Percentiles rank a stretch among this genome's conserved stretches.
These are phyloP conservation scores for Iselma pallidipennis DNA, from an alignment of 2,888 invertebrate species.

Conservation along the genomic window DNA sequence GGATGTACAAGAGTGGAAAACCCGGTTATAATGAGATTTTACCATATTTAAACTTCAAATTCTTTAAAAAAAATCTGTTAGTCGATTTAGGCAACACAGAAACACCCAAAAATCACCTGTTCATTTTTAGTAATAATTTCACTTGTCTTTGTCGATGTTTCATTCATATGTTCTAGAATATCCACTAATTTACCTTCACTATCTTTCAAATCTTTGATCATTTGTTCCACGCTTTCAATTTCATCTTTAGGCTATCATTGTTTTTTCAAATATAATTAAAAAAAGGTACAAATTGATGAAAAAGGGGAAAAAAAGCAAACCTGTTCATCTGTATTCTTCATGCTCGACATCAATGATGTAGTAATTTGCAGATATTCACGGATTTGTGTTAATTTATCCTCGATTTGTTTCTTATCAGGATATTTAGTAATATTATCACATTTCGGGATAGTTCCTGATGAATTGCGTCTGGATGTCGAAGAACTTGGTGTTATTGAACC, in stretches of 20 bases:
- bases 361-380: slow-evolving; percentile 74
- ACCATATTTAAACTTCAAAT: neutral
- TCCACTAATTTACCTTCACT: slow-evolving; percentile 69
- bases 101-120: slow-evolving; percentile 24
- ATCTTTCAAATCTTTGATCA: slow-evolving; percentile 70
- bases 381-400: slow-evolving; percentile 71
- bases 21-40: neutral
- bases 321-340: slow-evolving; percentile 69
- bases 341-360: slow-evolving; percentile 69
- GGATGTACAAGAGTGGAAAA: neutral
- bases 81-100: neutral
- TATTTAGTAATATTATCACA: slow-evolving; percentile 57
- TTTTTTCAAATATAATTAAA: neutral
- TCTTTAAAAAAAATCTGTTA: neutral
- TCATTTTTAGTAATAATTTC: slow-evolving; percentile 27
- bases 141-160: slow-evolving; percentile 10
- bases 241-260: slow-evolving; percentile 39
- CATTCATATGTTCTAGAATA: slow-evolving; percentile 57
- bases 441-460: slow-evolving; percentile 49
- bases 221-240: slow-evolving; percentile 65
- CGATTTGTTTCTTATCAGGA: slow-evolving; percentile 70
- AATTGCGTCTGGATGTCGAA: slow-evolving; percentile 50
- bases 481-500: slow-evolving; percentile 47
- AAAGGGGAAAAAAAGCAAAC: slow-evolving; percentile 53
- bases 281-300: neutral